A percentile compares a stretch with the other conserved stretches of the same genome.
These are phyloP conservation scores for Hesperophylax magnus DNA, from an alignment of 1,140 invertebrate genomes.

Conservation along the genomic window DNA sequence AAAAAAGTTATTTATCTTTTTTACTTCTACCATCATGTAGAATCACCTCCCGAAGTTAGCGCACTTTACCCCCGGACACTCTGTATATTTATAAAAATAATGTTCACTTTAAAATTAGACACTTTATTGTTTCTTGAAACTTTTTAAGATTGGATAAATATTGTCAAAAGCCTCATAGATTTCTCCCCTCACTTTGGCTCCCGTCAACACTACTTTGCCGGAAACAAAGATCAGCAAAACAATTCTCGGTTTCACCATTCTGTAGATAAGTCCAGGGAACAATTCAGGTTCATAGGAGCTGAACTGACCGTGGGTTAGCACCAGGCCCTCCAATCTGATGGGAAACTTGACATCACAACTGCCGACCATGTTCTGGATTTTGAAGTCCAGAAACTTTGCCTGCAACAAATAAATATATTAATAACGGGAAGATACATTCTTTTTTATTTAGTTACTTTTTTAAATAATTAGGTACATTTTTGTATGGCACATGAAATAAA, in stretches of 20 bases:
- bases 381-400: conserved; percentile 99
- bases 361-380: conserved; percentile 99
- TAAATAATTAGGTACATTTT: no score
- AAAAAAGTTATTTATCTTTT: no score
- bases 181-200: conserved; percentile 97
- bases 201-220: conserved; percentile 98
- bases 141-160: conserved; percentile 99
- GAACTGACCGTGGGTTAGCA: conserved; percentile 97
- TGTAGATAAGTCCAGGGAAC: conserved; percentile 98
- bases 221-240: conserved; percentile 99
- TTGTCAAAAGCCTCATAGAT: conserved; percentile 99
- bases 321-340: conserved; percentile 96
- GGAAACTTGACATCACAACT: conserved; percentile 99
- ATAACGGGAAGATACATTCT: no score
- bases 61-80: no score
- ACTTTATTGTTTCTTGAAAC: conserved; percentile 93
- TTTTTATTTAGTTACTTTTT: no score
- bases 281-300: conserved; percentile 95
- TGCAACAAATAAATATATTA: conserved; percentile 68
- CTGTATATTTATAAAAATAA: no score
- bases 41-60: no score
- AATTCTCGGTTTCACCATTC: conserved; percentile 99
- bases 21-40: no score
- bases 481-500: no score
- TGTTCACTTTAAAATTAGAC: not conserved